phyloP scores from a whole-genome alignment of 2,113 vertebrate genomes.

The Gadus chalcogrammus region DNA sequence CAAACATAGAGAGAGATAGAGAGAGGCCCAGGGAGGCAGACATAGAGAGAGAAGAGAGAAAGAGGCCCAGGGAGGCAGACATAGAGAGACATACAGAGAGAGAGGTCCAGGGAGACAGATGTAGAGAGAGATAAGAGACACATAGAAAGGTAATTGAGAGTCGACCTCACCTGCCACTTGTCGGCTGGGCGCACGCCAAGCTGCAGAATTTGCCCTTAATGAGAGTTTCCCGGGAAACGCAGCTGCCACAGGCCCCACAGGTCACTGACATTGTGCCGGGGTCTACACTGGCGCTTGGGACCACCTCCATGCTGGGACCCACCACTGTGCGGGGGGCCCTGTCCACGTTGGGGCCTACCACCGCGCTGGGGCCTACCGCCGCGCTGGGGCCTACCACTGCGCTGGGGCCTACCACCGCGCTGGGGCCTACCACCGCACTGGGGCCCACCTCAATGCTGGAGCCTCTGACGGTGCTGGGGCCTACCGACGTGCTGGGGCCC shows the following conservation, averaged over 20 bases:
- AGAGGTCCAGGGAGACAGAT: background rate
- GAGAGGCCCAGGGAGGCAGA: too few relatives aligned
- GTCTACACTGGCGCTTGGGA: conserved; percentile 31
- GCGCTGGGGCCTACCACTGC: conserved; percentile 1
- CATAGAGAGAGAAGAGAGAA: too few relatives aligned
- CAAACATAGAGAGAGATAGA: too few relatives aligned
- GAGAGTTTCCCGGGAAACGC: conserved; percentile 66
- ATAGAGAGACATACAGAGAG: too few relatives aligned
- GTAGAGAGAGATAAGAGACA: background rate
- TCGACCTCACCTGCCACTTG: conserved; percentile 69
- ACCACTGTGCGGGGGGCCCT: conserved; percentile 49
- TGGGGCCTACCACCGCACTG: background rate
- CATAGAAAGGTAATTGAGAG: background rate
- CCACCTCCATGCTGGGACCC: conserved; percentile 55
- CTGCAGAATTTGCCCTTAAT: conserved; percentile 77
- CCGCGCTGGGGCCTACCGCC: background rate
- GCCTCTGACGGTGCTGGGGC: conserved; percentile 54
- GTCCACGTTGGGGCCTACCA: conserved; percentile 35
- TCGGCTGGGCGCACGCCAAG: conserved; percentile 71
- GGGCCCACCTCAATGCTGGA: conserved; percentile 20
- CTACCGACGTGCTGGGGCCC: conserved; percentile 49
- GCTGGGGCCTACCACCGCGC: conserved; percentile 28
- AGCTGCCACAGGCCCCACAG: conserved; percentile 65
- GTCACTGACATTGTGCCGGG: conserved; percentile 58
- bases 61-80: too few relatives aligned